Evolutionary conservation across 92 coral and sea anemone species (phyloP).

Genomic region (Blastomussa wellsi): DNA sequence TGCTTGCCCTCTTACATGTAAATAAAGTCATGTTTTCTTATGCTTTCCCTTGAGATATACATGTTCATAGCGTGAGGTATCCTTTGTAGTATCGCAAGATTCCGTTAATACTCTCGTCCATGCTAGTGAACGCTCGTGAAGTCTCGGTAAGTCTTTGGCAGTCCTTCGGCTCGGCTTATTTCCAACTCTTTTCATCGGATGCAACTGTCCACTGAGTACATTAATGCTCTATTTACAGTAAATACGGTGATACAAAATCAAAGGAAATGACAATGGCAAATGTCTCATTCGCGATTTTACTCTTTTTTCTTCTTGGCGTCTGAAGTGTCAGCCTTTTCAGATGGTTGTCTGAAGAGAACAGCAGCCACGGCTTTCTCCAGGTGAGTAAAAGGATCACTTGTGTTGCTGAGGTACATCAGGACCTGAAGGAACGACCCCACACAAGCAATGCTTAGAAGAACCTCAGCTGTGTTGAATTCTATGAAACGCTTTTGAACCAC

Average conservation of each 20-base stretch:
- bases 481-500: slow-evolving; percentile 58
- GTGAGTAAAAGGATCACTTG: slow-evolving; percentile 68
- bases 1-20: too few relatives aligned
- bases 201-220: neutral
- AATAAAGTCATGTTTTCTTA: too few relatives aligned
- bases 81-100: too few relatives aligned
- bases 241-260: neutral
- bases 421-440: slow-evolving; percentile 64
- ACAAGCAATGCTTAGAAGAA: slow-evolving; percentile 50
- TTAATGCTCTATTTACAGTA: too few relatives aligned
- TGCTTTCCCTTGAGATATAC: too few relatives aligned
- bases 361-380: slow-evolving; percentile 75
- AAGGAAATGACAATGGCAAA: neutral
- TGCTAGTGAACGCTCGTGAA: neutral
- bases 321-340: slow-evolving; percentile 54
- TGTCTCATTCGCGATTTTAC: neutral
- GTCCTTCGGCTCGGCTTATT: neutral
- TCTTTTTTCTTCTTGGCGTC: slow-evolving; percentile 59
- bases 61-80: too few relatives aligned
- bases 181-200: neutral
- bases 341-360: slow-evolving; percentile 68
- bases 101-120: too few relatives aligned
- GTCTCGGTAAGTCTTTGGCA: neutral
- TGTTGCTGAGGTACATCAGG: slow-evolving; percentile 51
- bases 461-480: slow-evolving; percentile 48